A percentile compares a stretch with the other conserved stretches of the same genome.
Evolutionary conservation across 2,797 vertebrate genomes (phyloP).

Genomic region (Microhierax caerulescens): DNA sequence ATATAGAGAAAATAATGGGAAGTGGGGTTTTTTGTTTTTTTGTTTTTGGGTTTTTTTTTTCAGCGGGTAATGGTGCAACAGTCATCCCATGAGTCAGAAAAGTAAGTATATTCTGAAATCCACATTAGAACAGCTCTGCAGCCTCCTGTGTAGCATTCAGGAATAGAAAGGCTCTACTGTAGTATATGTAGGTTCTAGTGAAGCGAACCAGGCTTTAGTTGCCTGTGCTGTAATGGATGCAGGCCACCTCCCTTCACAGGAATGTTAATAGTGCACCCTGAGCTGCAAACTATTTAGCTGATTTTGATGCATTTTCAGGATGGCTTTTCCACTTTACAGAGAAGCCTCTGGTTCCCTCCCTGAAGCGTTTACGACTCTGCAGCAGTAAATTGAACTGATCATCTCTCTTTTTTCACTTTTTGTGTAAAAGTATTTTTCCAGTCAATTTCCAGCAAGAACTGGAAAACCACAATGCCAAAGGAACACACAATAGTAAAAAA

Average conservation of each 20-base stretch:
- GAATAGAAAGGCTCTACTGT: neutral
- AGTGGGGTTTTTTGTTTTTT: too few species aligned
- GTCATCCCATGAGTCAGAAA: neutral
- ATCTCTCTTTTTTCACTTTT: neutral
- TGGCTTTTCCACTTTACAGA: neutral
- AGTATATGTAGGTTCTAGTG: neutral
- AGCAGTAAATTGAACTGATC: neutral
- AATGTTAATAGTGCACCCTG: neutral
- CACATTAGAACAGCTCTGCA: neutral
- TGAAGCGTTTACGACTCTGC: neutral
- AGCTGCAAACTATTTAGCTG: neutral
- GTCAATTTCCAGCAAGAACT: neutral
- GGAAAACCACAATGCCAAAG: neutral
- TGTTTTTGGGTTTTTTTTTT: accelerated
- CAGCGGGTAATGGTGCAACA: neutral
- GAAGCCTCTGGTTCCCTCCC: neutral
- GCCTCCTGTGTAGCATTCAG: neutral
- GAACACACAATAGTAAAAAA: neutral
- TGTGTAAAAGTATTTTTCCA: neutral
- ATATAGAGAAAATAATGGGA: neutral
- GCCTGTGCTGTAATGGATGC: neutral
- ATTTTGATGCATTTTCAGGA: neutral
- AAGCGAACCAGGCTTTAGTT: neutral
- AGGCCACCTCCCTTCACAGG: neutral
- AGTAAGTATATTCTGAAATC: neutral